Percentiles rank a stretch among this genome's conserved stretches.
phyloP scores from a whole-genome alignment of 1,140 invertebrate genomes.

The Cheumatopsyche charites region DNA sequence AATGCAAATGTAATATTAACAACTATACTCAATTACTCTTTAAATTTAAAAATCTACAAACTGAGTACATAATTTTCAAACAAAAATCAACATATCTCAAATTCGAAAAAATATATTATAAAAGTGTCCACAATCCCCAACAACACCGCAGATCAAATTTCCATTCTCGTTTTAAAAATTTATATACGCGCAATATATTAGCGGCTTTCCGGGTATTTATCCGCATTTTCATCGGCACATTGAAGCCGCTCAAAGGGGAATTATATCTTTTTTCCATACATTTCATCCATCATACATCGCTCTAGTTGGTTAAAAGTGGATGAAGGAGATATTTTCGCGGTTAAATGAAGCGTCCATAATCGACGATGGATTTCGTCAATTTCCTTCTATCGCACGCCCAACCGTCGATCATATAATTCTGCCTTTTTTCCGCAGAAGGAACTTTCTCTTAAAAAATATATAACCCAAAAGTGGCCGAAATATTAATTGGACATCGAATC shows the following conservation, averaged over 20 bases:
- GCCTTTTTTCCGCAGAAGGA: neutral
- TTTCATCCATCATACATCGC: conserved; percentile 17
- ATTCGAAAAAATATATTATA: too few relatives aligned
- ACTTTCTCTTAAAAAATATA: too few relatives aligned
- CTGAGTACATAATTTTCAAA: too few relatives aligned
- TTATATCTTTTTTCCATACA: conserved; percentile 20
- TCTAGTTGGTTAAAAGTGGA: conserved; percentile 25
- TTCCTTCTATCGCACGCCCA: conserved; percentile 17
- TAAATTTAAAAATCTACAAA: too few relatives aligned
- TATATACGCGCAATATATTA: neutral
- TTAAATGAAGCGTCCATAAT: conserved; percentile 25
- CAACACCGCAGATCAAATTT: too few relatives aligned
- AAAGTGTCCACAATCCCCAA: too few relatives aligned
- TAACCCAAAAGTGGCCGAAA: too few relatives aligned
- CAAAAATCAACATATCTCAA: too few relatives aligned
- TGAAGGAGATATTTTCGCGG: conserved; percentile 26
- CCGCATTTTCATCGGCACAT: conserved; percentile 13
- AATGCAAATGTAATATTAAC: too few relatives aligned
- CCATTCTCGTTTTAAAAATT: too few relatives aligned
- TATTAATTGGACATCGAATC: neutral
- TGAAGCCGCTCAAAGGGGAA: conserved; percentile 17
- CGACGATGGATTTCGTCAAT: conserved; percentile 27
- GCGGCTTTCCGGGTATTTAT: conserved; percentile 13
- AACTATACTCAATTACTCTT: too few relatives aligned
- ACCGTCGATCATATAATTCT: neutral